Evolutionary conservation across 2,113 vertebrate genomes (phyloP).

Genomic region (Lampris megalopsis): DNA sequence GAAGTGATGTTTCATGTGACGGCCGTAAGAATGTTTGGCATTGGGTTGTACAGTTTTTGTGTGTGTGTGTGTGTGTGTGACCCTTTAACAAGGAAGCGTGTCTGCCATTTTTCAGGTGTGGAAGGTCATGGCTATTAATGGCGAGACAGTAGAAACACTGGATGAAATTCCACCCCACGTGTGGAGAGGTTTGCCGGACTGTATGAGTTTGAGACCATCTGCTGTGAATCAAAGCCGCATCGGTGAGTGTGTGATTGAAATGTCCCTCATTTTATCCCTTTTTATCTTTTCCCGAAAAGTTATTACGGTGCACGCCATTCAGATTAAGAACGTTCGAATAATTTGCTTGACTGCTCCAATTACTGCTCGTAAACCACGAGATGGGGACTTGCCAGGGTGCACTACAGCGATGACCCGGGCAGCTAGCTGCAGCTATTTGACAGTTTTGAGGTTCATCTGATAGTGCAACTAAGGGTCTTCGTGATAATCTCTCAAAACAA

Average conservation of each 20-base stretch:
- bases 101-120: neutral
- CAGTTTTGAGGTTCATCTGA: too few species aligned
- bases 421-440: too few species aligned
- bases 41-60: neutral
- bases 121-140: conserved; percentile 67
- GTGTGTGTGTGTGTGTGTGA: neutral
- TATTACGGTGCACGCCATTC: too few species aligned
- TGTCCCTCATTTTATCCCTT: too few species aligned
- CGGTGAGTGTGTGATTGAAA: conserved; percentile 57
- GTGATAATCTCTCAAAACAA: too few species aligned
- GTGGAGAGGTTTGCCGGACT: conserved; percentile 75
- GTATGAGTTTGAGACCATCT: conserved; percentile 72
- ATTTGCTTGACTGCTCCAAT: neutral
- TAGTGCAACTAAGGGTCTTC: neutral
- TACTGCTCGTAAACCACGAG: neutral
- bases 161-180: conserved; percentile 75
- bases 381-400: too few species aligned
- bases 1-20: neutral
- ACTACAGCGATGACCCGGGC: neutral
- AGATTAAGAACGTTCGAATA: too few species aligned
- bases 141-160: conserved; percentile 64
- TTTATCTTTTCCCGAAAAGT: too few species aligned
- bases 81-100: neutral
- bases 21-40: neutral
- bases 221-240: conserved; percentile 72